A percentile compares a stretch with the other conserved stretches of the same genome.
phyloP scores from a whole-genome alignment of 2,113 vertebrate species.

The Malaclemys terrapin region DNA sequence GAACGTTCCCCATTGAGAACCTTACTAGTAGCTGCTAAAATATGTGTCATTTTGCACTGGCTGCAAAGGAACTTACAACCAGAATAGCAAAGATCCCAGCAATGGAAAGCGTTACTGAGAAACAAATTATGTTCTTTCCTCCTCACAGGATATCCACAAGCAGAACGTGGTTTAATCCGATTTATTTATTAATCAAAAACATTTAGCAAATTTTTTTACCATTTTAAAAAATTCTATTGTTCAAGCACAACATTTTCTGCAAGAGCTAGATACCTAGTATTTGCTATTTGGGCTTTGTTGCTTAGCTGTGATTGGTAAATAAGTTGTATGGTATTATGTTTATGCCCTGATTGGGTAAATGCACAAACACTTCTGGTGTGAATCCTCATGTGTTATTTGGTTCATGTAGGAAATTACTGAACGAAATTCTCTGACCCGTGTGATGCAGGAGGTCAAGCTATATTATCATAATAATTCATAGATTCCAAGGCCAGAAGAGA shows the following conservation, averaged over 20 bases:
- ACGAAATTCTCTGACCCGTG: neutral
- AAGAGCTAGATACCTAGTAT: conserved; percentile 24
- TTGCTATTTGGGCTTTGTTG: conserved; percentile 36
- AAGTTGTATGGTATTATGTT: conserved; percentile 30
- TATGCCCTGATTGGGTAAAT: conserved; percentile 51
- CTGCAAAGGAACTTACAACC: conserved; percentile 50
- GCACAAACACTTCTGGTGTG: conserved; percentile 38
- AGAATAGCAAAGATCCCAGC: conserved; percentile 56
- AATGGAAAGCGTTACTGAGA: conserved; percentile 32
- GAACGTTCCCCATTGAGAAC: conserved; percentile 56
- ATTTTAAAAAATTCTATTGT: neutral
- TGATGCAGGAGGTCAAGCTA: conserved; percentile 20
- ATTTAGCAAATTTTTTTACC: conserved; percentile 59
- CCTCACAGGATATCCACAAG: conserved; percentile 60
- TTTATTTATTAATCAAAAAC: conserved; percentile 66
- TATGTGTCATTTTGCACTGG: conserved; percentile 65
- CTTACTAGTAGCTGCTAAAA: conserved; percentile 54
- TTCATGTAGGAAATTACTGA: neutral
- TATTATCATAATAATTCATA: neutral
- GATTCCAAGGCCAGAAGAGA: too few species aligned
- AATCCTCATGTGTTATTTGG: conserved; percentile 52
- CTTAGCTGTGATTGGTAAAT: conserved; percentile 40
- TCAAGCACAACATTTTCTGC: conserved; percentile 17
- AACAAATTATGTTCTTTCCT: conserved; percentile 55
- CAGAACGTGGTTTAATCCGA: conserved; percentile 63